A percentile compares a stretch with the other conserved stretches of the same genome.
phyloP scores from a whole-genome alignment of 2,888 invertebrate species.

The Ochropacha duplaris region DNA sequence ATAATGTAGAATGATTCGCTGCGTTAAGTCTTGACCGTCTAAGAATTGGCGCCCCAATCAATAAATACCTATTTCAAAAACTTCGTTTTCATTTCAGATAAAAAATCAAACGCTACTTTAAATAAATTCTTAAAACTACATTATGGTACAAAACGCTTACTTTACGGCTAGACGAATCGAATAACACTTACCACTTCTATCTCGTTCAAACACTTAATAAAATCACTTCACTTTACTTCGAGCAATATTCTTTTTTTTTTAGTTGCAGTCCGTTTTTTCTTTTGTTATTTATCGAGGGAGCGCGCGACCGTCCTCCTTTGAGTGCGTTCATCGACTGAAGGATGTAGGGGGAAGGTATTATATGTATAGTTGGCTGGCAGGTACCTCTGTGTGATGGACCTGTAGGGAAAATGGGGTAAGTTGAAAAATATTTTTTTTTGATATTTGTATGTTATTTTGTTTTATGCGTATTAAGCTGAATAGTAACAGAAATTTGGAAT shows the following conservation, averaged over 20 bases:
- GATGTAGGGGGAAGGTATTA: slow-evolving; percentile 7
- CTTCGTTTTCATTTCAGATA: too few species aligned
- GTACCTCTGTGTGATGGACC: background rate
- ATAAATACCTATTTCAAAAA: too few species aligned
- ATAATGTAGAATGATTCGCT: too few species aligned
- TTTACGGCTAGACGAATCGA: background rate
- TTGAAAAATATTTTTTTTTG: background rate
- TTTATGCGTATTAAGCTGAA: too few species aligned
- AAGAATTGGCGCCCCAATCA: too few species aligned
- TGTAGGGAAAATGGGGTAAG: background rate
- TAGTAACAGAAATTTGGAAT: too few species aligned
- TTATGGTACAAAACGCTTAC: too few species aligned
- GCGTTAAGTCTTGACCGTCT: too few species aligned
- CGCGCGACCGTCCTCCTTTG: slow-evolving; percentile 20
- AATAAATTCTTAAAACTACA: background rate
- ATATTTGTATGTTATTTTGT: background rate
- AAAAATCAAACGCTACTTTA: too few species aligned
- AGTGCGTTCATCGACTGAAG: slow-evolving; percentile 39
- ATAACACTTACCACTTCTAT: background rate
- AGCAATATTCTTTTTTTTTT: background rate
- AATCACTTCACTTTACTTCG: background rate
- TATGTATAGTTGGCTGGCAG: slow-evolving; percentile 5
- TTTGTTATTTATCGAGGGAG: background rate
- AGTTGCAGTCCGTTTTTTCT: background rate
- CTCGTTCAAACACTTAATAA: background rate